phyloP scores from a whole-genome alignment of 2,888 invertebrate genomes.

The Drosophila nr. perissopoda region DNA sequence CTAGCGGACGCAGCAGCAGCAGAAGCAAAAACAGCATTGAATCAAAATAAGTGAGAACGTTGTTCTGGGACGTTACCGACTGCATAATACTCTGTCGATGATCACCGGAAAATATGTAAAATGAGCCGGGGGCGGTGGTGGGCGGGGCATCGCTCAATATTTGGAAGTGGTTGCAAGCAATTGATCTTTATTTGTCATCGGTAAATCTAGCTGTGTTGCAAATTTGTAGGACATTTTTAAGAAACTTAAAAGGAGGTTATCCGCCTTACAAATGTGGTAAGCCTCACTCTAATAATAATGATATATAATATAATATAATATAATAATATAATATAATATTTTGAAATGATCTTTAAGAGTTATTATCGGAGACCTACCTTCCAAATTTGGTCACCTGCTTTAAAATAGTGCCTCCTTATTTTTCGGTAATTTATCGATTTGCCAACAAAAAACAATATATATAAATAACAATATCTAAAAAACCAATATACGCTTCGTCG shows the following conservation, averaged over 20 bases:
- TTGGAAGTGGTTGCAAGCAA: neutral
- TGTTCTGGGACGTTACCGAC: neutral
- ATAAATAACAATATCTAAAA: neutral
- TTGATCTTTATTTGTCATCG: neutral
- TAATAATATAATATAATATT: neutral
- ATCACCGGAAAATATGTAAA: neutral
- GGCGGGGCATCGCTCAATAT: neutral
- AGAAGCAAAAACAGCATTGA: conserved; percentile 26
- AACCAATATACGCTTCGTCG: neutral
- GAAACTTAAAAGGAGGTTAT: neutral
- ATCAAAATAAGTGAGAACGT: conserved; percentile 24
- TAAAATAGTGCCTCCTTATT: neutral
- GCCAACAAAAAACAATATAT: neutral
- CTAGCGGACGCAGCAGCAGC: conserved; percentile 23
- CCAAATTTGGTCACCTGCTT: neutral
- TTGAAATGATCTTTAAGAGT: neutral
- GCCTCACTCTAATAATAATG: neutral
- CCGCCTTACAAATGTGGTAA: neutral
- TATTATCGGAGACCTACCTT: neutral
- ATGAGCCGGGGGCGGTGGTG: neutral
- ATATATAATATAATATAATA: too few species aligned
- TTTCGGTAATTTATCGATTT: neutral
- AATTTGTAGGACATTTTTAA: neutral
- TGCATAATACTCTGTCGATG: neutral
- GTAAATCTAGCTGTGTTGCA: neutral